Percentiles rank a stretch among this genome's conserved stretches.
phyloP scores from a whole-genome alignment of 2,797 vertebrate genomes.

The Xyrichtys novacula region DNA sequence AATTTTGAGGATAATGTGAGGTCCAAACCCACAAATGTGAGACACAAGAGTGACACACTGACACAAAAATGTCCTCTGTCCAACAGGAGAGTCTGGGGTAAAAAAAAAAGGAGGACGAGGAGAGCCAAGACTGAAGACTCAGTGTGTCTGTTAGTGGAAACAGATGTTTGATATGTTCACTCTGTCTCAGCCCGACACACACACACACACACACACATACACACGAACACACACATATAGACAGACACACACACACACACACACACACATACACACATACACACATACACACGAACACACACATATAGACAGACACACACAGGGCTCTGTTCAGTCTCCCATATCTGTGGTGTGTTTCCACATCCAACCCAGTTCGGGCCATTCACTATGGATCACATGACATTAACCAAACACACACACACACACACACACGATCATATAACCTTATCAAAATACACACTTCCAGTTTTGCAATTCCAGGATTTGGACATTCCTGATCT shows the following conservation, averaged over 20 bases:
- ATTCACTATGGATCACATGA: constrained; percentile 53
- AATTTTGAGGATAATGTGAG: too few species aligned
- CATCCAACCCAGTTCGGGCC: constrained; percentile 47
- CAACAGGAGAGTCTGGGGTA: not conserved
- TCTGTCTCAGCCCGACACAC: constrained; percentile 13
- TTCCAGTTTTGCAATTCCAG: constrained; percentile 45
- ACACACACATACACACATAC: constrained; percentile 39
- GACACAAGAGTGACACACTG: not conserved
- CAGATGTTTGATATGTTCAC: constrained; percentile 49
- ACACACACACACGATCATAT: constrained; percentile 36
- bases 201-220: constrained; percentile 24
- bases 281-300: constrained; percentile 32
- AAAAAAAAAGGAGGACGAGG: not conserved
- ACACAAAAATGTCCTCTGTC: constrained; percentile 5
- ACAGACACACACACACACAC: constrained; percentile 31
- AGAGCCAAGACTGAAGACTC: constrained; percentile 2
- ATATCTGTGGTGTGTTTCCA: constrained; percentile 54
- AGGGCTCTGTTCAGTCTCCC: constrained; percentile 53
- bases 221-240: constrained; percentile 8
- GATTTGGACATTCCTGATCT: constrained; percentile 64
- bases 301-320: constrained; percentile 40
- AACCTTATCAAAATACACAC: constrained; percentile 66
- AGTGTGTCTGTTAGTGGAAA: not conserved
- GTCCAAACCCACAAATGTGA: not conserved
- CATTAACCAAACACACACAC: constrained; percentile 38